These are phyloP conservation scores for Anseranas semipalmata DNA, from an alignment of 2,113 vertebrate species.

Conservation along the genomic window DNA sequence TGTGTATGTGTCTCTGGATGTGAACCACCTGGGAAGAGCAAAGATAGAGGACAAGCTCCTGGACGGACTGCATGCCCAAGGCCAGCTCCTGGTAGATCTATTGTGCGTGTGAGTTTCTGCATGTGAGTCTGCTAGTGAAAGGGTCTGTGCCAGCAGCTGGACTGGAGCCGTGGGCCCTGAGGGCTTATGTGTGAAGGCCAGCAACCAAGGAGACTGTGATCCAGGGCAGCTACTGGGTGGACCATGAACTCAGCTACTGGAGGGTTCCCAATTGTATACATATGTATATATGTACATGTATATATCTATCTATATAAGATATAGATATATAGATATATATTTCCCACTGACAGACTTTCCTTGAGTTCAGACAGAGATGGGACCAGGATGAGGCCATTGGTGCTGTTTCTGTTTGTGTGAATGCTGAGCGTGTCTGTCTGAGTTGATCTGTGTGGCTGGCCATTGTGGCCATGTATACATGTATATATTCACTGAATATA, in stretches of 20 bases:
- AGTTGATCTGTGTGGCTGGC: neutral
- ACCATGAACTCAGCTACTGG: neutral
- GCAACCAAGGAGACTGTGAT: neutral
- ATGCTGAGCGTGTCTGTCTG: neutral
- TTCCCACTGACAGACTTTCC: neutral
- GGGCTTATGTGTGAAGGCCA: fast-evolving
- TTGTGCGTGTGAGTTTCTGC: fast-evolving
- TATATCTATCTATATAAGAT: too few species aligned
- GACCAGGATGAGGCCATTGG: neutral
- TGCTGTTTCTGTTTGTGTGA: neutral
- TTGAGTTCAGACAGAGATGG: neutral
- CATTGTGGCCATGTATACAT: neutral
- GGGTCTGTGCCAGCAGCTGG: too few species aligned
- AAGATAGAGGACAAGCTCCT: fast-evolving
- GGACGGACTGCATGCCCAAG: neutral
- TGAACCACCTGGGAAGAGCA: neutral
- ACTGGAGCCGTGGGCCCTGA: too few species aligned
- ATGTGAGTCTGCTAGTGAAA: neutral
- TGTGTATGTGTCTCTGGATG: neutral
- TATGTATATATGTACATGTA: neutral
- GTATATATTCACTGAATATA: neutral
- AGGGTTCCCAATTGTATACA: neutral
- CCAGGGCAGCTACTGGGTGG: neutral
- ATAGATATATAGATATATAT: fast-evolving
- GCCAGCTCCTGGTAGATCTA: neutral